Percentiles rank a stretch among this genome's conserved stretches.
phyloP scores from a whole-genome alignment of 1,140 invertebrate genomes.

The Oscheius sp. region DNA sequence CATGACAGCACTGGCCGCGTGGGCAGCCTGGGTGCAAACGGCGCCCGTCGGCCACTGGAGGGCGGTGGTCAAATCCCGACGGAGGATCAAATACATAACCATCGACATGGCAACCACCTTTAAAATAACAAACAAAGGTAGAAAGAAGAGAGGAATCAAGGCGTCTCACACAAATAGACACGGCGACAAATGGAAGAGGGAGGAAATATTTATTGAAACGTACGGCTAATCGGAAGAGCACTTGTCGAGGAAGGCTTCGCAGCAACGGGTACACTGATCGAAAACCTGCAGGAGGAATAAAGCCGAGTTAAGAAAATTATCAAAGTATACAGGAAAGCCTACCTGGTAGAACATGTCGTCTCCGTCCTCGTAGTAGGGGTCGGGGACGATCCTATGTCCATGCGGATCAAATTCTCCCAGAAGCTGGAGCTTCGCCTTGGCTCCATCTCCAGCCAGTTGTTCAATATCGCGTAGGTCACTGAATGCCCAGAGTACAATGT shows the following conservation, averaged over 20 bases:
- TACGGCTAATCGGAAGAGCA: no score
- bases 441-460: constrained; percentile 60
- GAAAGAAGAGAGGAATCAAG: no score
- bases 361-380: constrained; percentile 76
- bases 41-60: constrained; percentile 54
- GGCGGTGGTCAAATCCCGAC: constrained; percentile 45
- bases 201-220: no score
- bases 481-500: no score
- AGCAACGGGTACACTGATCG: constrained; percentile 25
- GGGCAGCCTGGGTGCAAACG: constrained; percentile 53
- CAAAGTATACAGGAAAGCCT: neutral
- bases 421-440: constrained; percentile 73
- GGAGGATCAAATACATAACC: constrained; percentile 54
- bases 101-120: constrained; percentile 17
- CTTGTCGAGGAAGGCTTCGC: constrained; percentile 29
- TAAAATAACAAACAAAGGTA: no score
- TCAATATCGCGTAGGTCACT: constrained; percentile 65
- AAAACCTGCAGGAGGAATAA: constrained; percentile 2
- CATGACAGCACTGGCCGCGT: constrained; percentile 51
- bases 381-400: constrained; percentile 75
- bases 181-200: no score
- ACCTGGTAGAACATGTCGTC: constrained; percentile 30
- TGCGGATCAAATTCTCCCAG: constrained; percentile 79
- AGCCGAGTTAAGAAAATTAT: neutral
- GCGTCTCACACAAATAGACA: no score